Evolutionary conservation across 2,888 invertebrate genomes (phyloP).

Genomic region (Euzophera pinguis): DNA sequence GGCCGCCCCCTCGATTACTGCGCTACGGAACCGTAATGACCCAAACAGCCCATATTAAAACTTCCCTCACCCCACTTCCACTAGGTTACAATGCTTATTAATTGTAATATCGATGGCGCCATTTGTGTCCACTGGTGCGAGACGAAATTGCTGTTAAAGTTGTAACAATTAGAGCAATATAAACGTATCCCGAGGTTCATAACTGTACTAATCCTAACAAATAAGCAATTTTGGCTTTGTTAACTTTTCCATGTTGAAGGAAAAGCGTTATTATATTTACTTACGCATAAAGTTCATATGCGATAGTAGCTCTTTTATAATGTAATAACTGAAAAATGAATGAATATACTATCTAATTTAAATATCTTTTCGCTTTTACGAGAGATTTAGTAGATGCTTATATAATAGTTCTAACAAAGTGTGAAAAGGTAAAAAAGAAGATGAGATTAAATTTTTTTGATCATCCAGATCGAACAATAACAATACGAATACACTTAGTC

Average conservation of each 20-base stretch:
- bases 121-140: conserved; percentile 34
- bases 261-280: not conserved
- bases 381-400: no score
- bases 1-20: conserved; percentile 61
- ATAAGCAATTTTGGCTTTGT: not conserved
- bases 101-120: conserved; percentile 58
- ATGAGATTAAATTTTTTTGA: no score
- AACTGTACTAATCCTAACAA: not conserved
- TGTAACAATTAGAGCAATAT: not conserved
- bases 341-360: no score
- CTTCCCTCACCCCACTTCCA: conserved; percentile 57
- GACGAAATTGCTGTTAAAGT: conserved; percentile 18
- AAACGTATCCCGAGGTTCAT: not conserved
- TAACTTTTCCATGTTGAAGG: not conserved
- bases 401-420: no score
- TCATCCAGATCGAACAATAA: no score
- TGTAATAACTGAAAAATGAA: no score
- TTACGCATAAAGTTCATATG: no score
- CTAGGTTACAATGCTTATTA: conserved; percentile 62
- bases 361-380: no score
- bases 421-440: no score
- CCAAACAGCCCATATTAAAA: conserved; percentile 70
- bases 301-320: no score
- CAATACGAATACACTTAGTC: no score
- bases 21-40: conserved; percentile 64